Evolutionary conservation across 2,113 vertebrate genomes (phyloP).

Genomic region (Eptesicus fuscus): DNA sequence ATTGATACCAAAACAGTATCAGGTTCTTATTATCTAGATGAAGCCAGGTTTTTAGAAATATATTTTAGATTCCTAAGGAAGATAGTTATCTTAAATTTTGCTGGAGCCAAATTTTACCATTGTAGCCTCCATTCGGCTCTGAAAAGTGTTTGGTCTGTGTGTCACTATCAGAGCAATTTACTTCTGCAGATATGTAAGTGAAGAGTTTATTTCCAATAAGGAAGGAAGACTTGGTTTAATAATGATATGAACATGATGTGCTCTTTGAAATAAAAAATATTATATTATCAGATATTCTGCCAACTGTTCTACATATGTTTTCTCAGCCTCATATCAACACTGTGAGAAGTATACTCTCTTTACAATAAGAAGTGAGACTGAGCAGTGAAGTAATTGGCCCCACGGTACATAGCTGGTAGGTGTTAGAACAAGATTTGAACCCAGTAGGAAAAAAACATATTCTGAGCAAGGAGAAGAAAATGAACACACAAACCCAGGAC

Average conservation of each 20-base stretch:
- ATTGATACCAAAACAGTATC: neutral
- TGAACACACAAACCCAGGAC: neutral
- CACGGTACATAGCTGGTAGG: neutral
- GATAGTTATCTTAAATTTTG: neutral
- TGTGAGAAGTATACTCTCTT: neutral
- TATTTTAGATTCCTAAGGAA: neutral
- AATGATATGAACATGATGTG: neutral
- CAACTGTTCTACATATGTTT: neutral
- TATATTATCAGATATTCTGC: neutral
- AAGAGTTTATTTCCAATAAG: neutral
- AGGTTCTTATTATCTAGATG: neutral
- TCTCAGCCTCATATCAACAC: neutral
- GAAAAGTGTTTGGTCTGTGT: neutral
- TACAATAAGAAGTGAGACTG: neutral
- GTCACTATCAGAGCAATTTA: neutral
- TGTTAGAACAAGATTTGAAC: neutral
- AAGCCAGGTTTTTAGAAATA: neutral
- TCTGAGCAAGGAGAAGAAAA: constrained; percentile 31
- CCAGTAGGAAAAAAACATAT: neutral
- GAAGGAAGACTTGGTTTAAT: neutral
- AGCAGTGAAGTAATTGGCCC: neutral
- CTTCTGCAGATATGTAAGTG: neutral
- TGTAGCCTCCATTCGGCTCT: neutral
- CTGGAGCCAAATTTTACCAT: neutral
- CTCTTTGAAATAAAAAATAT: neutral